Evolutionary conservation across 2,113 vertebrate species (phyloP).

Genomic region (Pomatorhinus ruficollis): DNA sequence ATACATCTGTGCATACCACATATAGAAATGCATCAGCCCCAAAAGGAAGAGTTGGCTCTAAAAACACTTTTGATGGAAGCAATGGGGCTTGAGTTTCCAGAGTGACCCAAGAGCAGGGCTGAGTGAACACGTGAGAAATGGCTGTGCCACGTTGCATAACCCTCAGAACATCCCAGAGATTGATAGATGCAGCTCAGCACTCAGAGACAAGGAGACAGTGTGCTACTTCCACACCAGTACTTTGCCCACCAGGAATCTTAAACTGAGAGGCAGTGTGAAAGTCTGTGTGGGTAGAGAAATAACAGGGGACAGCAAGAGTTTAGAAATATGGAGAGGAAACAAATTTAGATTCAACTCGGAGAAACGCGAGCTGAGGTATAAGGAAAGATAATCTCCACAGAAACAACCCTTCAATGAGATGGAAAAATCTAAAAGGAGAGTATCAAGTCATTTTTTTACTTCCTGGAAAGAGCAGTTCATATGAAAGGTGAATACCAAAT

Average conservation of each 20-base stretch:
- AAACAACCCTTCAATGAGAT: slow-evolving; percentile 50
- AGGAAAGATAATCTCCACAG: slow-evolving; percentile 36
- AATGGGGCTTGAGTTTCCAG: neutral
- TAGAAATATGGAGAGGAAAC: slow-evolving; percentile 56
- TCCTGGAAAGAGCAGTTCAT: slow-evolving; percentile 31
- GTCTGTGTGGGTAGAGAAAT: slow-evolving; percentile 68
- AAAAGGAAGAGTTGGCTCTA: neutral
- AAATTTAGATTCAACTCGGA: slow-evolving; percentile 55
- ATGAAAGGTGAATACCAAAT: neutral
- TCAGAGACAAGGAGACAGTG: slow-evolving; percentile 41
- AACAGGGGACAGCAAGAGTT: slow-evolving; percentile 65
- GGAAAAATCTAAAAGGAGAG: slow-evolving; percentile 12
- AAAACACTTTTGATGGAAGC: neutral
- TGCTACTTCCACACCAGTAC: slow-evolving; percentile 56
- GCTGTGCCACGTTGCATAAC: slow-evolving; percentile 32
- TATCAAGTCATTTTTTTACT: slow-evolving; percentile 8
- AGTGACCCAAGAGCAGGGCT: neutral
- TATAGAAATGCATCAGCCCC: neutral
- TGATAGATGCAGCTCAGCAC: neutral
- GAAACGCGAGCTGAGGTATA: slow-evolving; percentile 11
- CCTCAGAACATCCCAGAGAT: neutral
- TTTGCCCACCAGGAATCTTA: slow-evolving; percentile 62
- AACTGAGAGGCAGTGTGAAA: slow-evolving; percentile 70
- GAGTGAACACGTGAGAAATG: neutral
- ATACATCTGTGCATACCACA: neutral